phyloP scores from a whole-genome alignment of 2,888 invertebrate genomes.

The Polietes domitor region DNA sequence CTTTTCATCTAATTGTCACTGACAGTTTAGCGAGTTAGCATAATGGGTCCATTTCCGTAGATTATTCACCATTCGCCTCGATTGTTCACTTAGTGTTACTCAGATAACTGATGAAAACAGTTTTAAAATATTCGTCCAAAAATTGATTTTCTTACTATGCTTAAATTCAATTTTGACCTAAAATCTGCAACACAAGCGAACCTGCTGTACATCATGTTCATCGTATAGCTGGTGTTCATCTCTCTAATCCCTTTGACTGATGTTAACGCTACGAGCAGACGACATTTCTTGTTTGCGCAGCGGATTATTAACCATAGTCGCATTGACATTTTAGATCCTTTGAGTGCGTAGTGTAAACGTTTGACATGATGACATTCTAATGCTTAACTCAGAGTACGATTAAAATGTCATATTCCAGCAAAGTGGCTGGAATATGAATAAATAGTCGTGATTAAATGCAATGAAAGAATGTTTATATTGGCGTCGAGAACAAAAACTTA shows the following conservation, averaged over 20 bases:
- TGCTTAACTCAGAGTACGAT: background rate
- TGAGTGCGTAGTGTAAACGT: background rate
- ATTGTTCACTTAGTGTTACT: too few relatives aligned
- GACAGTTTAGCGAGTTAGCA: too few relatives aligned
- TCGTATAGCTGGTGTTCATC: background rate
- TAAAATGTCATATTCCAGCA: background rate
- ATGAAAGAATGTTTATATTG: too few relatives aligned
- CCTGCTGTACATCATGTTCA: background rate
- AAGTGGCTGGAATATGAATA: background rate
- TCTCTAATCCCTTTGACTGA: background rate
- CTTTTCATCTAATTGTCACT: too few relatives aligned
- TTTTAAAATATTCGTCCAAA: too few relatives aligned
- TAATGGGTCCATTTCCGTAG: too few relatives aligned
- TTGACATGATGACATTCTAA: background rate
- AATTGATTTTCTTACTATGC: too few relatives aligned
- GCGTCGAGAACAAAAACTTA: too few relatives aligned
- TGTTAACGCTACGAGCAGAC: background rate
- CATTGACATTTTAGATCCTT: background rate
- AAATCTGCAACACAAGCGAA: background rate
- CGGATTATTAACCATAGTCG: background rate
- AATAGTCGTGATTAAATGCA: too few relatives aligned
- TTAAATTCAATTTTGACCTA: too few relatives aligned
- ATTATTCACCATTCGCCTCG: too few relatives aligned
- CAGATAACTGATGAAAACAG: too few relatives aligned
- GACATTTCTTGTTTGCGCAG: background rate